Evolutionary conservation across 1,140 invertebrate species (phyloP), one percentile per base, ranked within the genome.

Genomic region (Spodoptera frugiperda): DNA sequence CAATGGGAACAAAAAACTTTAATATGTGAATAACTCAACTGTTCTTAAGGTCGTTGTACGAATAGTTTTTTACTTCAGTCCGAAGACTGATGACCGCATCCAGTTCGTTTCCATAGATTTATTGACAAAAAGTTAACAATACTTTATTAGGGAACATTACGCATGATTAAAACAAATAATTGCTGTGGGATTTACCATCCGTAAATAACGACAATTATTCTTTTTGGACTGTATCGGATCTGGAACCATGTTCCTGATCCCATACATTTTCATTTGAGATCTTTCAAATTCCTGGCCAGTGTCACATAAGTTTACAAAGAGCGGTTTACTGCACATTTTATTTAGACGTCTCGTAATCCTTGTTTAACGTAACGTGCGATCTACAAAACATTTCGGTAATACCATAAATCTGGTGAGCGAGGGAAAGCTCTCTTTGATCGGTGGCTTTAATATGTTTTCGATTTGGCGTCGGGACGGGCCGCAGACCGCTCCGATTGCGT

Each of bases 401-500:
- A 74, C 79, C 80, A 82, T 91, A 88, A 92, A 91, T 90, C 83
- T 78, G 83, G 51, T 63, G 79, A 14, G 77, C 83, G 79, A 84
- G 84, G 81, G 82, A 90, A 82, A 88, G 76, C 82, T 90, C 81
- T 84, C 89, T 91, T 91, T 89, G 89, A 93, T 93, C 88, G 83
- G 85, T 71, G 84, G 86, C 81, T 82, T 89, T 91, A 88, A 91
- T 91, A 84, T 89, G 89, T 90, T 91, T 89, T 90, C 85, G 77
- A 89, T 91, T 88, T 84, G 83, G 84, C 85, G 84, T 86, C 85
- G 82, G 79, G 88, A 91, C 89, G 81, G 76, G 67, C 72, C 75
- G 81, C 90, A 91, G 89, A 87, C 88, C 81, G 84, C 72, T 75
- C 75, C 74, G 76, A 79, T 89, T 91, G 84, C 89, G 88, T 89